Percentiles rank a stretch among this genome's conserved stretches.
Conservation (phyloP, 2,113 vertebrate genomes). For the Heloderma charlesbogerti region DNA sequence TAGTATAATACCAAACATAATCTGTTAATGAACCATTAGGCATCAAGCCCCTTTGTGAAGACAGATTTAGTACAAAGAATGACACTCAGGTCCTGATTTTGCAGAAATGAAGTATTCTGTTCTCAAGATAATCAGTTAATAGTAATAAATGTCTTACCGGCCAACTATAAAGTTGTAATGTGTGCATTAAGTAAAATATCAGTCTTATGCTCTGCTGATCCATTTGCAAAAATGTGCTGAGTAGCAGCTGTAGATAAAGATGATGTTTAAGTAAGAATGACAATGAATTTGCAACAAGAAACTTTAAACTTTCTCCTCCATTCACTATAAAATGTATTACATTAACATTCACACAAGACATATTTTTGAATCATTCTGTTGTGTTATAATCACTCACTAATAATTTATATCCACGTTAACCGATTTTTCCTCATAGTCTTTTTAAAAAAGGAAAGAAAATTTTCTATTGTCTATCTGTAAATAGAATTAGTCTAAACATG, state of each 20-base stretch:
- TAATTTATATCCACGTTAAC: background rate
- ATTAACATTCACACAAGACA: background rate
- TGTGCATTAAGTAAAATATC: conserved; percentile 26
- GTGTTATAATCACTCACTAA: conserved; percentile 21
- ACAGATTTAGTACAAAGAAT: background rate
- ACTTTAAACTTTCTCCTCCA: background rate
- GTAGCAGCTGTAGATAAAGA: conserved; percentile 28
- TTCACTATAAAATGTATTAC: background rate
- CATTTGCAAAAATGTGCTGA: conserved; percentile 43
- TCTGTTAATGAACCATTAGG: conserved; percentile 12
- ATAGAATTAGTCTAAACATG: background rate
- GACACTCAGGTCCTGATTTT: background rate
- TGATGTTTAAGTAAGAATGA: background rate
- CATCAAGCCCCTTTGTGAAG: conserved; percentile 10
- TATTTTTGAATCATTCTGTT: background rate
- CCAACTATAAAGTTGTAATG: conserved; percentile 23
- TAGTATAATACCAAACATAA: conserved; percentile 15
- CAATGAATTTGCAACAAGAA: conserved; percentile 25
- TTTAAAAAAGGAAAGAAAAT: background rate
- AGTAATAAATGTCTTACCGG: background rate
- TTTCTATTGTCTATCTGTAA: background rate
- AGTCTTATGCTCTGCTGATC: conserved; percentile 8
- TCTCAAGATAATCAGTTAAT: conserved; percentile 1
- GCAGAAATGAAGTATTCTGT: conserved; percentile 1
- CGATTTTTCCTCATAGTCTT: background rate